Evolutionary conservation across 2,113 vertebrate genomes (phyloP), one percentile per base, ranked within the genome.

Genomic region (Solenodon paradoxus): DNA sequence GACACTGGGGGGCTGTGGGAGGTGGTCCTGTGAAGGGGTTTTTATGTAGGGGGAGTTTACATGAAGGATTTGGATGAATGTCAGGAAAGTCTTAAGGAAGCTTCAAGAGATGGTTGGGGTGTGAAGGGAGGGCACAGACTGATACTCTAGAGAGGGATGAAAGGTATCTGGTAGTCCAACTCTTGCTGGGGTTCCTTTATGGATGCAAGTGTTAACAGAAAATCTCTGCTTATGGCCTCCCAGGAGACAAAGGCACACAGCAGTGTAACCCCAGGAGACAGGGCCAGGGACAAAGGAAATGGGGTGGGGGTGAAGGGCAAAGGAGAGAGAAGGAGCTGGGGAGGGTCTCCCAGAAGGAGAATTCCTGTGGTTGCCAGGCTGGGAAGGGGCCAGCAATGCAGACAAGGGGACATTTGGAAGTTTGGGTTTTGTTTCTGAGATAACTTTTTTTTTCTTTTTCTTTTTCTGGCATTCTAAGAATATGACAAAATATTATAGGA

Each of bases 341-440:
- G 35, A 40, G 19, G 49, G 26, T 7, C 9, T 66, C 53, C 7
- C 16, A 38, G 22, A 6, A 66, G 77, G n/a, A n/a, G n/a, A n/a
- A n/a, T n/a, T n/a, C n/a, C n/a, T n/a, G n/a, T n/a, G n/a, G n/a
- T n/a, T n/a, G n/a, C n/a, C n/a, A n/a, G n/a, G n/a, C n/a, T n/a
- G n/a, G n/a, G n/a, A n/a, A n/a, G n/a, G n/a, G 40, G 74, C 9
- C 59, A 16, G 3, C 3, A 77, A 6, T 22, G 3, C 7, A 22
- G 3, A 22, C 66, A 87, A 30, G 61, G 28, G 35, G 1, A 19
- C 32, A 11, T 40, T 72, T 57, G 30, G 16, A 51, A 72, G 16
- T 26, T 72, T 22, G 9, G 63, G 74, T 83, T 94, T 16, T 38
- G 16, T 85, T 84, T 82, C 53, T 72, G 45, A 75, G 22, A 40